Evolutionary conservation across 2,888 invertebrate genomes (phyloP), one percentile per base, ranked within the genome.

Genomic region (Drosophila mimica): DNA sequence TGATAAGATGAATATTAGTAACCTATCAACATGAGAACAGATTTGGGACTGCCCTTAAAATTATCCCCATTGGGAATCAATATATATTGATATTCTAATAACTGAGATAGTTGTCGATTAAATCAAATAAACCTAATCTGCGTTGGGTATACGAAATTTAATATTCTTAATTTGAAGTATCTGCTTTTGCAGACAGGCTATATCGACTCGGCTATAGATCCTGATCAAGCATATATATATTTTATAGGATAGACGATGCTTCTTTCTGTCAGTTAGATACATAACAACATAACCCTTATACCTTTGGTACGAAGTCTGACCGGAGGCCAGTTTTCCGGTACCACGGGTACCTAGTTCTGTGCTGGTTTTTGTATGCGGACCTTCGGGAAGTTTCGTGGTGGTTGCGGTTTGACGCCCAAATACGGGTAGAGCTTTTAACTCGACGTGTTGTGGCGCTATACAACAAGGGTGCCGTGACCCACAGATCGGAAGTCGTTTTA

Each of bases 31-130:
- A 46, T 8, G 20, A 7, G 13, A 20, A 15, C 2, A 1, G 7
- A 2, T 13, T 1, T 20, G 20, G 20, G 20, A 46, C 7, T 7
- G 4, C 4, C 2, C 2, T 46, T 15, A 20, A 43, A 5, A 43
- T n/a, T 4, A 2, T n/a, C 2, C 9, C n/a, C 4, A n/a, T 40
- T 9, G 20, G 0, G 0, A 20, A 13, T 46, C 0, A 20, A 7
- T 13, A 43, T 20, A 46, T 20, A 13, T 46, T 1, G 0, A 20
- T 46, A 20, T 0, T 7, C 4, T 1, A 4, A 7, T 20, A 20
- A 46, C 2, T 0, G 2, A 38, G 1, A 13, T 7, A 4, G 13
- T 20, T 20, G 3, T 7, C 7, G 13, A 46, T 11, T 11, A 11
- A n/a, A 11, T 3, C n/a, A 11, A n/a, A 11, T 11, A 5, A 40